Base-by-base conservation (phyloP, 2,113 vertebrate species). In the Anoplopoma fimbria region DNA sequence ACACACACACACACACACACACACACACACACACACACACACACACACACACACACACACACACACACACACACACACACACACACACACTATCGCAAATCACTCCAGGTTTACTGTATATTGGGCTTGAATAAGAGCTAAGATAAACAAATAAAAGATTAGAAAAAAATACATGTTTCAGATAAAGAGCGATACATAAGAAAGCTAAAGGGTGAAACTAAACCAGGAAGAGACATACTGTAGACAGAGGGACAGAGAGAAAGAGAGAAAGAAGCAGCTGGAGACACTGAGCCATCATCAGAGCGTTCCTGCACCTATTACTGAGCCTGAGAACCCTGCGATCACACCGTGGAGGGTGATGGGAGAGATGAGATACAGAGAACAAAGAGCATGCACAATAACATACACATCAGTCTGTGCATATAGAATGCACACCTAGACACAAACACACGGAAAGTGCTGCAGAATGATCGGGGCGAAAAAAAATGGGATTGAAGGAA, bases 271-370 rank as follows among this genome's bases (percentile, higher is more conserved):
- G 64, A 77, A 42, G 81, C 83, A 86, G 79, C 77, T 75, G 76
- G 65, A 79, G 77, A 81, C 62, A 15, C 36, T 75, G 61, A 79
- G 84, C 73, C 68, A 64, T 77, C 71, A 53, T 73, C 72, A 79
- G 34, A 81, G 57, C 21, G 23, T 71, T 76, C 42, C 74, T 75
- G 65, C 58, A 58, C 74, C 76, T 95, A 92, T 93, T 96, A 97
- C 94, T 94, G 95, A 95, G 96, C 95, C 92, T 94, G 95, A 95
- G 93, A 58, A 84, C 85, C 61, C 81, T 84, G 77, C 57, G 4
- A 64, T 74, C 82, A 68, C 49, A 60, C 67, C n/a, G 42, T 33
- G 69, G 63, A 82, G 69, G 45, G 49, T 40, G 74, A 87, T 64
- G 70, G 80, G 23, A 71, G 72, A 80, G 76, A 81, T 64, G 51